phyloP scores from a whole-genome alignment of 2,113 vertebrate species.

The Catharus bicknelli region DNA sequence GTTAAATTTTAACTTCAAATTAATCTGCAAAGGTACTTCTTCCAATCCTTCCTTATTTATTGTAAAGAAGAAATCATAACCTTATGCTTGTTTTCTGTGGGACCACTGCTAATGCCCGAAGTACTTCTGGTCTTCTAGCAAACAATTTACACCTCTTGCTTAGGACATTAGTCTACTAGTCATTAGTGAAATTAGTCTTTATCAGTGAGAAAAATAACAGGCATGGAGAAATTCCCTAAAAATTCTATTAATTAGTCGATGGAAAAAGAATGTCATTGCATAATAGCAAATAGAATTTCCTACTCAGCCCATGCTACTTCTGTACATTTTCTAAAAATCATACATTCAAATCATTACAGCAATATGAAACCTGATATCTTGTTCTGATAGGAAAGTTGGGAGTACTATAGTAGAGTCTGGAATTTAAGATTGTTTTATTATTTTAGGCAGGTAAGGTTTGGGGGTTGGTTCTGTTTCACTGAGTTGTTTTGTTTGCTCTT shows the following conservation, averaged over 20 bases:
- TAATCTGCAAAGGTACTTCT: background rate
- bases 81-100: background rate
- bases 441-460: background rate
- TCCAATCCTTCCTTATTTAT: background rate
- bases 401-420: background rate
- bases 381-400: background rate
- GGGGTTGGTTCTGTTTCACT: background rate
- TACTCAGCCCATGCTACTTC: background rate
- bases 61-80: background rate
- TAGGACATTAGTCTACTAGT: background rate
- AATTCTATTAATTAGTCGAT: background rate
- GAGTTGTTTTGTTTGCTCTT: conserved; percentile 32
- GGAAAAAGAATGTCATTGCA: background rate
- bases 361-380: background rate
- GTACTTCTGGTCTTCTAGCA: background rate
- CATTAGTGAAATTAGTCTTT: background rate
- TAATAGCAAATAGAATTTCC: background rate
- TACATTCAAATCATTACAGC: background rate
- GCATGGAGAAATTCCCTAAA: background rate
- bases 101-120: background rate
- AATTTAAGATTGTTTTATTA: background rate
- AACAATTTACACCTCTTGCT: background rate
- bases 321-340: background rate
- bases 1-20: background rate
- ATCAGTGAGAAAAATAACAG: background rate